Percentiles rank a stretch among this genome's conserved stretches.
Evolutionary conservation across 2,797 vertebrate species (phyloP).

Genomic region (Hemitrygon akajei): DNA sequence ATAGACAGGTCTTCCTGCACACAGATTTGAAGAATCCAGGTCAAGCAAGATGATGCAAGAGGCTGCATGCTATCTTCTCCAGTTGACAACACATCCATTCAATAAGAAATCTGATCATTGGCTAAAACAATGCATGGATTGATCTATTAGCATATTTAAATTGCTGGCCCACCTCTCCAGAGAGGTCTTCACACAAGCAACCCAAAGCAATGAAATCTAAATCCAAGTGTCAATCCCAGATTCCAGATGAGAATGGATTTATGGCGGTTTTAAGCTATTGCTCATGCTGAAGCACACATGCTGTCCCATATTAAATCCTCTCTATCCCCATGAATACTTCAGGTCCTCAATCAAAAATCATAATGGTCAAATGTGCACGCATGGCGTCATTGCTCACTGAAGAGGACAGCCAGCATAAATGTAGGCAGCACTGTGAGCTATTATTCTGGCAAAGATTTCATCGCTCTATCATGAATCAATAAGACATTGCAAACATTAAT

Average conservation of each 20-base stretch:
- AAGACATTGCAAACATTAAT: not conserved
- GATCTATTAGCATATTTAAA: not conserved
- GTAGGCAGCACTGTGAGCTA: too few species aligned
- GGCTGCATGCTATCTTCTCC: too few species aligned
- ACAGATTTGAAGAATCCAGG: not conserved
- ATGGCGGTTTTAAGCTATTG: not conserved
- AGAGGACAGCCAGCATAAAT: not conserved
- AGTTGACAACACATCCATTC: not conserved
- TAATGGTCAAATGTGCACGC: not conserved
- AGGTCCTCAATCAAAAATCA: not conserved
- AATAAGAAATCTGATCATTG: not conserved
- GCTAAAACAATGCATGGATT: not conserved
- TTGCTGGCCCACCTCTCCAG: not conserved
- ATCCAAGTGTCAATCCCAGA: not conserved
- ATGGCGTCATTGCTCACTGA: too few species aligned
- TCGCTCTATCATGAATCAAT: not conserved
- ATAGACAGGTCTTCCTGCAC: not conserved
- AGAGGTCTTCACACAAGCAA: not conserved
- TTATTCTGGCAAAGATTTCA: not conserved
- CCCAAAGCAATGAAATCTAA: not conserved
- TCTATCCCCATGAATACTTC: not conserved
- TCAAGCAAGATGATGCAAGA: not conserved
- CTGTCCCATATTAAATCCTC: not conserved
- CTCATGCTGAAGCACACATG: too few species aligned
- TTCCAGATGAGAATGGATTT: not conserved